Conservation (phyloP, 2,797 vertebrate genomes). For the Sardinella longiceps region DNA sequence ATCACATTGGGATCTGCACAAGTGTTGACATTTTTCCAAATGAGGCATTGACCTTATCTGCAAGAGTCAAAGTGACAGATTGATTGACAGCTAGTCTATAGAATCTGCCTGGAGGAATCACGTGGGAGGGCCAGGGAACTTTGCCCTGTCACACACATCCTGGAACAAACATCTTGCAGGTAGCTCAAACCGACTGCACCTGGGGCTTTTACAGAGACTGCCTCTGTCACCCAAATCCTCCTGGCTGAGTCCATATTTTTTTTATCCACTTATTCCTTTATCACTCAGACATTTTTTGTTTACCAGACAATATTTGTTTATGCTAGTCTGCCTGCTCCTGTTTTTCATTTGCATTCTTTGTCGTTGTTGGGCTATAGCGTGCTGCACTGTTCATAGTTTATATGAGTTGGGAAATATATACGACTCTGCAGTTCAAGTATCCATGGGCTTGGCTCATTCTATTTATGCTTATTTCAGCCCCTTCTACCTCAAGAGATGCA, state of each 20-base stretch:
- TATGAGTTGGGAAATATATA: background rate
- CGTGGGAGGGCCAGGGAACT: background rate
- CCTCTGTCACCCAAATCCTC: background rate
- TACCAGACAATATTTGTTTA: background rate
- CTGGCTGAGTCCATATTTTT: background rate
- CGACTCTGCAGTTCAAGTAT: background rate
- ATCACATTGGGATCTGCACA: conserved; percentile 38
- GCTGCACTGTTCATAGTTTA: background rate
- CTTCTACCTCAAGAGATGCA: conserved; percentile 8
- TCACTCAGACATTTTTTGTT: background rate
- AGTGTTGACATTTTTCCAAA: conserved; percentile 52
- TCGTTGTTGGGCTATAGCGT: background rate
- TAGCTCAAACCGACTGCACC: background rate
- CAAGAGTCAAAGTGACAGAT: conserved; percentile 46
- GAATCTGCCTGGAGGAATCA: conserved; percentile 29
- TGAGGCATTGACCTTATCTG: conserved; percentile 48
- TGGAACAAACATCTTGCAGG: background rate
- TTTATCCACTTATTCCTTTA: background rate
- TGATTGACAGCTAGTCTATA: conserved; percentile 50
- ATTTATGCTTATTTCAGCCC: conserved; percentile 10
- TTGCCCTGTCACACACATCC: background rate
- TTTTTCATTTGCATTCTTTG: background rate
- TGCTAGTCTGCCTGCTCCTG: background rate
- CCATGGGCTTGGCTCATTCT: background rate
- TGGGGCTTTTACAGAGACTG: background rate